Percentiles rank a stretch among this genome's conserved stretches.
Evolutionary conservation across 2,888 invertebrate genomes (phyloP).

Genomic region (Philonicus albiceps): DNA sequence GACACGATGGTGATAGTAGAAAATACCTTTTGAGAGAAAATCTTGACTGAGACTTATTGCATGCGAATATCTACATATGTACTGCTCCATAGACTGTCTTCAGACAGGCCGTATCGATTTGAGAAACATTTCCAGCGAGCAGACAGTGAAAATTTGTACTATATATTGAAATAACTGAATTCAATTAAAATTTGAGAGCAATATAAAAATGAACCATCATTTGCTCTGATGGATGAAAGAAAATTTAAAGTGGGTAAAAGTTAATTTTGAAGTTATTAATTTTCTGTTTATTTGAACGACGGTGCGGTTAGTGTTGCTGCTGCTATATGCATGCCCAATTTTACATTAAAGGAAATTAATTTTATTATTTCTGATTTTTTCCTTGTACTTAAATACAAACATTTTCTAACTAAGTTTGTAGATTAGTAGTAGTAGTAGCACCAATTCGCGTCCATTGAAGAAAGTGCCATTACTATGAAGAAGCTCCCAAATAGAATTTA

Average conservation of each 20-base stretch:
- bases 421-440: no score
- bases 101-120: constrained; percentile 36
- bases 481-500: no score
- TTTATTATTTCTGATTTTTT: background rate
- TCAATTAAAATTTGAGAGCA: background rate
- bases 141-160: constrained; percentile 24
- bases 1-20: background rate
- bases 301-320: background rate
- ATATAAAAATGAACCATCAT: background rate
- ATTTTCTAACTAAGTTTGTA: no score
- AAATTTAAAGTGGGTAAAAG: background rate
- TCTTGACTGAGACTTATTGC: background rate
- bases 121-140: constrained; percentile 15
- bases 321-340: background rate
- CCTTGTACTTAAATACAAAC: background rate
- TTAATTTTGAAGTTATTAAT: background rate
- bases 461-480: no score
- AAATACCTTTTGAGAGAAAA: background rate
- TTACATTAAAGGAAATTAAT: background rate
- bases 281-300: background rate
- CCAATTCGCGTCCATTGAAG: no score
- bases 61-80: background rate
- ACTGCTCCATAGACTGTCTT: constrained; percentile 15
- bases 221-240: background rate
- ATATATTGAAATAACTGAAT: background rate